Conservation (phyloP, 2,113 vertebrate species). For the Anolis sagrei region DNA sequence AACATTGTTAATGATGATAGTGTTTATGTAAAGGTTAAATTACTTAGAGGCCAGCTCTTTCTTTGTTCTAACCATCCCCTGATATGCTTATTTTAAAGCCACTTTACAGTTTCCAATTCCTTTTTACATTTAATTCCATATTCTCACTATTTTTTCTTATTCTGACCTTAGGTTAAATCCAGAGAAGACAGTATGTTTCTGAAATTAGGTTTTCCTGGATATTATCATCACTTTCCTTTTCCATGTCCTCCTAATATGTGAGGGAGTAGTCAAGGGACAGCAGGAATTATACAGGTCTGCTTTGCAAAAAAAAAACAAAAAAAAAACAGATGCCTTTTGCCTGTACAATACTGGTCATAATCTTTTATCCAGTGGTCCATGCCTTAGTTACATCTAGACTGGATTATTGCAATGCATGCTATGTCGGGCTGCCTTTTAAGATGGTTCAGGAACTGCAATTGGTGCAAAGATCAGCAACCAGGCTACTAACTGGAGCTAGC, state of each 20-base stretch:
- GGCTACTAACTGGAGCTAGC: too few species aligned
- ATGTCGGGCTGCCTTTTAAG: too few species aligned
- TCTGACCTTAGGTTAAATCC: background rate
- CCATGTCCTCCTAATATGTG: background rate
- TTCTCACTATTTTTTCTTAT: background rate
- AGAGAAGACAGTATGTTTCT: background rate
- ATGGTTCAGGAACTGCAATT: too few species aligned
- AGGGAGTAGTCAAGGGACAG: too few species aligned
- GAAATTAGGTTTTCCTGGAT: background rate
- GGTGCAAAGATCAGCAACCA: too few species aligned
- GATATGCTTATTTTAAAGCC: background rate
- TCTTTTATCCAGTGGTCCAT: background rate
- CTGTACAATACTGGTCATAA: too few species aligned
- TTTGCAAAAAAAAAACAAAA: background rate
- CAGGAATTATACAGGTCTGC: background rate
- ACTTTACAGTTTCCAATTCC: background rate
- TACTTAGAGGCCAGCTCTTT: accelerated
- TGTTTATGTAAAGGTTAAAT: background rate
- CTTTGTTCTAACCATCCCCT: background rate
- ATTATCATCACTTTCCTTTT: too few species aligned
- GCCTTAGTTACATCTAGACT: too few species aligned
- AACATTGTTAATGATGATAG: background rate
- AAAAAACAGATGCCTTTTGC: background rate
- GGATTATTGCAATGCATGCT: too few species aligned
- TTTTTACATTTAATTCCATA: background rate